Base-by-base conservation (phyloP, 2,113 vertebrate species). In the Willisornis vidua region DNA sequence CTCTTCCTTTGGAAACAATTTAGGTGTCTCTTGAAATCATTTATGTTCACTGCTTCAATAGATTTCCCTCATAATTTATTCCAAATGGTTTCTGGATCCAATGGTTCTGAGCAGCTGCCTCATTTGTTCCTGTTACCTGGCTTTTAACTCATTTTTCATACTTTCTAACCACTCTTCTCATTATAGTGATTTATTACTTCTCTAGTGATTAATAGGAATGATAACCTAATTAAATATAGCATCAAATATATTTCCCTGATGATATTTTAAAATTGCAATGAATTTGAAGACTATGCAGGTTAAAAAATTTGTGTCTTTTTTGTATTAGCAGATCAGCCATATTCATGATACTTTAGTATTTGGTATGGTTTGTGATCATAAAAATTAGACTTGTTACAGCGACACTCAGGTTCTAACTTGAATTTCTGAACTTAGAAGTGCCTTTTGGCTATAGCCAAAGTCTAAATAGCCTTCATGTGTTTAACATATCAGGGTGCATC, bases 11-110 rank as follows among this genome's bases (percentile, higher is more conserved):
- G 0, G 73, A 96, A 85, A 78, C 26, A 80, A 76, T 82, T 94
- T 95, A 96, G 86, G 89, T 97, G 90, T 96, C 89, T 91, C 91
- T 92, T 96, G 79, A 96, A 93, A 67, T 88, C 16, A 14, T 94
- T 96, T 96, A 59, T 77, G 82, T 78, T 90, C 86, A 37, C 89
- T 86, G 48, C 68, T 95, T n/a, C 43, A 92, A 46, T 74, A 75
- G 77, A 75, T 89, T 91, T 92, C 43, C 57, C 35, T 94, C 62
- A 10, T 90, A 97, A 97, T 25, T 67, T 93, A 37, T 90, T 97
- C 96, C 96, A 97, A 88, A 96, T 96, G 95, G 73, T 94, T 93
- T 82, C 63, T 92, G 78, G 67, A 76, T 90, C 55, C 46, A 62
- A 70, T 61, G 85, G 57, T 72, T 93, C 76, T 80, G 29, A 88